Evolutionary conservation across 2,888 invertebrate genomes (phyloP).

Genomic region (Macaria liturata): DNA sequence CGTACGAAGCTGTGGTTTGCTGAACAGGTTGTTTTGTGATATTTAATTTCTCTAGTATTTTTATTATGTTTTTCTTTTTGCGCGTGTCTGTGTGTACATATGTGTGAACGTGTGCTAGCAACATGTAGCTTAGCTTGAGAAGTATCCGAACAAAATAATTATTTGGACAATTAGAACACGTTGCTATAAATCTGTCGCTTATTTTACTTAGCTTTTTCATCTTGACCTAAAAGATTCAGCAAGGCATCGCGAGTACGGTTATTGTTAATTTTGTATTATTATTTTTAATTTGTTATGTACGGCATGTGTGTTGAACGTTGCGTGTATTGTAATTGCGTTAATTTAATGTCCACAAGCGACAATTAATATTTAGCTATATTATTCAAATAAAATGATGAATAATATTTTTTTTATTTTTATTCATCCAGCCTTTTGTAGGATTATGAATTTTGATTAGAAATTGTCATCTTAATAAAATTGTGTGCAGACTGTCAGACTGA

Average conservation of each 20-base stretch:
- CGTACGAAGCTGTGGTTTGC: conserved; percentile 14
- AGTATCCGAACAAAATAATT: neutral
- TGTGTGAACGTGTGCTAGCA: neutral
- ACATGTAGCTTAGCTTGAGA: no score
- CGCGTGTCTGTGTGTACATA: neutral
- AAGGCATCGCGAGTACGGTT: conserved; percentile 8
- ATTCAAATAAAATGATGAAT: conserved; percentile 23
- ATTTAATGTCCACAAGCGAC: conserved; percentile 21
- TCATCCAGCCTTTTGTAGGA: neutral
- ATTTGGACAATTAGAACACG: no score
- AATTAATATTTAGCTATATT: conserved; percentile 26
- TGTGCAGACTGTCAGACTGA: no score
- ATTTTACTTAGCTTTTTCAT: no score
- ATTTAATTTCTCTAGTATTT: neutral
- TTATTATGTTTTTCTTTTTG: conserved; percentile 1
- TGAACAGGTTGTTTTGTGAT: conserved; percentile 12
- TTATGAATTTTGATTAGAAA: no score
- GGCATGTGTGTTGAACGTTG: conserved; percentile 15
- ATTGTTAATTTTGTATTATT: conserved; percentile 29
- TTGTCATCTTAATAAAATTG: no score
- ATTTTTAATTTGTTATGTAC: conserved; percentile 24
- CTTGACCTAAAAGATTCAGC: conserved; percentile 14
- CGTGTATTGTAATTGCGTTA: conserved; percentile 25
- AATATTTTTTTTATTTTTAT: neutral
- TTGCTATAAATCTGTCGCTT: no score